Percentiles rank a stretch among this genome's conserved stretches.
Conservation (phyloP, 2,113 vertebrate species). For the Hemichromis elongatus region DNA sequence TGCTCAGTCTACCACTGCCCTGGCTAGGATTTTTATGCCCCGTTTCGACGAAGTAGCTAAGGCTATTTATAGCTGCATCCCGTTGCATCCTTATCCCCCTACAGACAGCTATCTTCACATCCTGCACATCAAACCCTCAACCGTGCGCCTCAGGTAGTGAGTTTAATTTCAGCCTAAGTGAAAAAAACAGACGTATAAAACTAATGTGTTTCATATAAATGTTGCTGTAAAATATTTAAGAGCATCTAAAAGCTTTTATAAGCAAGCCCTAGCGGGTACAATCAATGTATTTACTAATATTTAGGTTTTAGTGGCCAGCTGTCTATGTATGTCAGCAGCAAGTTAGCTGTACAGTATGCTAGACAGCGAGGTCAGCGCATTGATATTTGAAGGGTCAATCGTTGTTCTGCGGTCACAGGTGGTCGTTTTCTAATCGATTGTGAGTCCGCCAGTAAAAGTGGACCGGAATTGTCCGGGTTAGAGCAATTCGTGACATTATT, state of each 20-base stretch:
- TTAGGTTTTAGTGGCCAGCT: neutral
- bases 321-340: neutral
- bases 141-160: neutral
- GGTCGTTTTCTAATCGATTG: neutral
- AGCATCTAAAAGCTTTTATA: neutral
- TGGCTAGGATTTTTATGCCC: conserved; percentile 6
- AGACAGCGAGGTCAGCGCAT: neutral
- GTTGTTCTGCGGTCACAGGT: conserved; percentile 27
- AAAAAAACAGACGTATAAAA: neutral
- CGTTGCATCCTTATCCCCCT: conserved; percentile 5
- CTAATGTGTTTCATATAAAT: neutral
- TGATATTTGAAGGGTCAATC: neutral
- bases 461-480: neutral
- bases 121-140: neutral
- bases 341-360: neutral
- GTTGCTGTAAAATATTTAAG: neutral
- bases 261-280: neutral
- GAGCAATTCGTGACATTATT: neutral
- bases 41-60: neutral
- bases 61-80: conserved; percentile 51
- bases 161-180: neutral
- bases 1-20: conserved; percentile 1
- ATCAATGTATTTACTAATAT: neutral
- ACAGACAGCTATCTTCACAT: conserved; percentile 8
- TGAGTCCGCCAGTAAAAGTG: neutral